Percentiles rank a stretch among this genome's conserved stretches.
phyloP scores from a whole-genome alignment of 2,113 vertebrate species.

The Coturnix japonica region DNA sequence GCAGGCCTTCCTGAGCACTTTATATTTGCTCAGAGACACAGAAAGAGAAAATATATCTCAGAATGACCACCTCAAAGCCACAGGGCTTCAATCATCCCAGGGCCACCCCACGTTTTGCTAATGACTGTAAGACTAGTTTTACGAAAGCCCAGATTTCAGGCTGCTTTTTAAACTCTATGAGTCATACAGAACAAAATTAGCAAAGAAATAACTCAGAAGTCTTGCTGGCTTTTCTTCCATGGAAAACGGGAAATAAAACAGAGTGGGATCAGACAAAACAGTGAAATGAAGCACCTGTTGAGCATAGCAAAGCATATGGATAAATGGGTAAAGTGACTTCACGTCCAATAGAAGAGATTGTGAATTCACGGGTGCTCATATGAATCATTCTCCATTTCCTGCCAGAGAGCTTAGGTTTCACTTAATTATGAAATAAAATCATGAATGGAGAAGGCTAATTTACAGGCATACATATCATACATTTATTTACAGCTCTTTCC shows the following conservation, averaged over 20 bases:
- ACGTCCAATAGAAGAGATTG: background rate
- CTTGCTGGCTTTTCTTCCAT: background rate
- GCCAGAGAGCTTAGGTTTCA: constrained; percentile 27
- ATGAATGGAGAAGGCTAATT: background rate
- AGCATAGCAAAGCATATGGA: background rate
- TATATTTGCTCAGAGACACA: background rate
- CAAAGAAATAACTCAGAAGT: constrained; percentile 5
- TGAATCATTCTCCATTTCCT: constrained; percentile 20
- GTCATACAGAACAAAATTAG: constrained; percentile 39
- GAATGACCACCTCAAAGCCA: background rate
- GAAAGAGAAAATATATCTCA: constrained; percentile 5
- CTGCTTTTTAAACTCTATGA: constrained; percentile 41
- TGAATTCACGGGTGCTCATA: background rate
- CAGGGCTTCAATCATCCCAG: background rate
- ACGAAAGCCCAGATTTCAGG: constrained; percentile 12
- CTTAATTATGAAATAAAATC: constrained; percentile 9
- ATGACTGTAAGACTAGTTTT: background rate
- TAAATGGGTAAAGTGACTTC: constrained; percentile 1
- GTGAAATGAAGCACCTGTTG: constrained; percentile 27
- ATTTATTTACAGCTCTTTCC: background rate
- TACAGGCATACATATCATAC: background rate
- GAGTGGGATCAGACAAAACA: background rate
- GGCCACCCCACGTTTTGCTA: constrained; percentile 3
- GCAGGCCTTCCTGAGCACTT: background rate
- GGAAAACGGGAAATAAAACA: background rate